Evolutionary conservation across 1,140 invertebrate species (phyloP), one percentile per base, ranked within the genome.

Genomic region (Dreissena rostriformis): DNA sequence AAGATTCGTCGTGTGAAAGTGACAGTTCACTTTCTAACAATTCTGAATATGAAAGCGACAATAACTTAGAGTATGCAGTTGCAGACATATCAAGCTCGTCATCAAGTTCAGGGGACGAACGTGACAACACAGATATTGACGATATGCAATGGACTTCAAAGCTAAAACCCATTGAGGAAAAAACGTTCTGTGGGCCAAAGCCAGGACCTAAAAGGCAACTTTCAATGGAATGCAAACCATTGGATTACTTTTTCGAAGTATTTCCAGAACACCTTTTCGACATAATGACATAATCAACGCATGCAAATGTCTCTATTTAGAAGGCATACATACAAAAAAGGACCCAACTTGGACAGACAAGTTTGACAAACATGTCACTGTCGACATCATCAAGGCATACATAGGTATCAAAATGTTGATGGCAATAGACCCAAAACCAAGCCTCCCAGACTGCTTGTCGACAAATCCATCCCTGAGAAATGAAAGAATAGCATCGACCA

Each of bases 391-490:
- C 12, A 72, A 72, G 22, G 70, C 49, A 15, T 72, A 12, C 24
- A 4, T 72, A 12, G 70, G 70, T 24, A 8, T 72, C 22, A 15
- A 51, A 15, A 72, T 72, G 49, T 14, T 72, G 10, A 72, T 72
- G 70, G 70, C 29, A 17, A 72, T 72, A 6, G 49, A 72, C 29
- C 28, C 5, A 4, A 7, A 49, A 52, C 14, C 70, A 72, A 7
- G 6, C 15, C 17, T 51, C 15, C 28, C 15, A 15, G 70, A 72
- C 53, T 51, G 53, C 49, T 72, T 29, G 29, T 72, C 70, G 15
- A 51, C 70, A 7, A 72, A 72, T 49, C 70, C 70, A 12, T 51
- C 29, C 10, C 14, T 72, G n/a, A 75, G 73, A 28, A 75, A 75
- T 75, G 17, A 10, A 12, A 17, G 73, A 75, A 61, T 75, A 5